Conservation (phyloP, 2,113 vertebrate species). For the Epinephelus moara region DNA sequence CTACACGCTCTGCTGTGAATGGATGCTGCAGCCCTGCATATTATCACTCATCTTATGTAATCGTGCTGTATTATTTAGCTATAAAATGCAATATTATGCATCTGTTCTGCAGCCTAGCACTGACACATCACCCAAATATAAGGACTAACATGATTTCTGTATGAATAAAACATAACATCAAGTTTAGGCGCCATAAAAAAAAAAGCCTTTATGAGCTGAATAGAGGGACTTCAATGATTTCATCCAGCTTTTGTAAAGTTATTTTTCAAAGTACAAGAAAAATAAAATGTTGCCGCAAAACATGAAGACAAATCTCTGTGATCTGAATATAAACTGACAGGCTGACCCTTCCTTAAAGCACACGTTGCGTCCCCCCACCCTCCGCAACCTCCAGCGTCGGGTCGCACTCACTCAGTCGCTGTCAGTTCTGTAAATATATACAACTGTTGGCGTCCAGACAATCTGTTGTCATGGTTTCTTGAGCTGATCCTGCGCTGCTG, state of each 20-base stretch:
- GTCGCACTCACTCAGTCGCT: conserved; percentile 24
- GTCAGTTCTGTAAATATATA: conserved; percentile 24
- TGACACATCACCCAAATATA: not conserved
- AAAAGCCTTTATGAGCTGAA: not conserved
- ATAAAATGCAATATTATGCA: not conserved
- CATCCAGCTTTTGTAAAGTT: not conserved
- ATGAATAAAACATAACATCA: not conserved
- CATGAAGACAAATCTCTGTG: conserved; percentile 3
- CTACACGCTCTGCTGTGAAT: not conserved
- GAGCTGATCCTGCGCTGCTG: not conserved
- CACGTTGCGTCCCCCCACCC: conserved; percentile 1
- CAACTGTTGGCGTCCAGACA: conserved; percentile 8
- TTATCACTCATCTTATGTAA: not conserved
- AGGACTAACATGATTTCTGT: not conserved
- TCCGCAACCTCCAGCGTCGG: conserved; percentile 14
- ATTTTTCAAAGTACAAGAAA: not conserved
- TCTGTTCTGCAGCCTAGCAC: not conserved
- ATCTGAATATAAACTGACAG: conserved; percentile 30
- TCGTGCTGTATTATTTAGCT: not conserved
- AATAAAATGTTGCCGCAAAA: not conserved
- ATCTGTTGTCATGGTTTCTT: conserved; percentile 14
- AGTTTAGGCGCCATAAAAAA: not conserved
- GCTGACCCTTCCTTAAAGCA: not conserved
- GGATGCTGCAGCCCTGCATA: not conserved
- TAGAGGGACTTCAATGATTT: not conserved